Evolutionary conservation across 2,113 vertebrate genomes (phyloP).

Genomic region (Anseranas semipalmata): DNA sequence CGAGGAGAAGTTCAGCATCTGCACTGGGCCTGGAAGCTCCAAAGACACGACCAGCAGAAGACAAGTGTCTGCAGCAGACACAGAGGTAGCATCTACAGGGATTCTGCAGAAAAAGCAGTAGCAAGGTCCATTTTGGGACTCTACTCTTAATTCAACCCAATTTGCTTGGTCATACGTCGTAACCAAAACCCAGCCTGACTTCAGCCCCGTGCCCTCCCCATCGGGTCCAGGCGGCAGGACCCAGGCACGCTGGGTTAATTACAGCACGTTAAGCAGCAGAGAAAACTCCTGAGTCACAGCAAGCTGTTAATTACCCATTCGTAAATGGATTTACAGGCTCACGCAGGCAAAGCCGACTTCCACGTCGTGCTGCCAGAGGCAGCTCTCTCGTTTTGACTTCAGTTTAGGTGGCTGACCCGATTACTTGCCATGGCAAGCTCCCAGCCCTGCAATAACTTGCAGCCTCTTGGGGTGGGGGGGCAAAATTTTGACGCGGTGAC

Average conservation of each 20-base stretch:
- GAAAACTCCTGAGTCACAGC: slow-evolving; percentile 41
- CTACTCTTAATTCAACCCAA: not conserved
- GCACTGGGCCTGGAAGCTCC: not conserved
- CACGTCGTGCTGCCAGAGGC: not conserved
- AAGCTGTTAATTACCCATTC: slow-evolving; percentile 58
- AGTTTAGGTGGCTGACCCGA: slow-evolving; percentile 19
- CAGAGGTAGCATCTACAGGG: rapidly evolving
- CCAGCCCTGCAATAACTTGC: not conserved
- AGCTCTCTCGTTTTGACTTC: not conserved
- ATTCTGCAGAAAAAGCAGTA: not conserved
- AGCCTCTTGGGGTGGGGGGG: not conserved
- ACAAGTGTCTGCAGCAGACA: not conserved
- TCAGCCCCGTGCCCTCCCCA: not conserved
- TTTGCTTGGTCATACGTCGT: not conserved
- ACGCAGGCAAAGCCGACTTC: not conserved
- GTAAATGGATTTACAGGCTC: slow-evolving; percentile 48
- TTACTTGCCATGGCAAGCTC: no score
- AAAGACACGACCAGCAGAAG: not conserved
- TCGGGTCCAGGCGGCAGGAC: not conserved
- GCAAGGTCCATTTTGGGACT: not conserved
- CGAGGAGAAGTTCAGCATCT: not conserved
- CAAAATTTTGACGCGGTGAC: not conserved
- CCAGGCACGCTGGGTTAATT: not conserved
- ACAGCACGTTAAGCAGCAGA: not conserved
- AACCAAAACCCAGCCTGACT: not conserved